Conservation (phyloP, 2,888 invertebrate species). For the Choristoneura rosaceana region DNA sequence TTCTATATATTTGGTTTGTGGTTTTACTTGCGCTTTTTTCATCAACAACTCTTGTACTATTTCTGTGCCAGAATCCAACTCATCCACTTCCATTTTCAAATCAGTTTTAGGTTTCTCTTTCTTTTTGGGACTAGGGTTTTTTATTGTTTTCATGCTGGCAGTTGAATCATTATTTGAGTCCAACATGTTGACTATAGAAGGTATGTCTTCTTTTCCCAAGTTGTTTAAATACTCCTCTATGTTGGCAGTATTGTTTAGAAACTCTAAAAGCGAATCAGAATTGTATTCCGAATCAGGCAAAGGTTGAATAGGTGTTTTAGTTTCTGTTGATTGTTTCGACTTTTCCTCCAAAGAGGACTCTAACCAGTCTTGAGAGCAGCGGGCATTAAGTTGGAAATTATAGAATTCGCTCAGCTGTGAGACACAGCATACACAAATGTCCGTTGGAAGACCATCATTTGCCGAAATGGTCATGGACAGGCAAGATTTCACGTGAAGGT, state of each 20-base stretch:
- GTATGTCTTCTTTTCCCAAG: constrained; percentile 79
- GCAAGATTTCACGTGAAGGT: constrained; percentile 74
- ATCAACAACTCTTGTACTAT: constrained; percentile 69
- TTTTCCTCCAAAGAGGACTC: constrained; percentile 69
- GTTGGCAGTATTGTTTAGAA: constrained; percentile 78
- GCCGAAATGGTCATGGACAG: constrained; percentile 64
- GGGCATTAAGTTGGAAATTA: constrained; percentile 77
- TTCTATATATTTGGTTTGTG: constrained; percentile 44
- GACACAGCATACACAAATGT: constrained; percentile 72
- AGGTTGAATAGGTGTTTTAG: constrained; percentile 72
- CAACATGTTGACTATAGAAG: constrained; percentile 75
- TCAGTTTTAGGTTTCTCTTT: constrained; percentile 55
- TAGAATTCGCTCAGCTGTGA: constrained; percentile 75
- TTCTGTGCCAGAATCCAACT: constrained; percentile 73
- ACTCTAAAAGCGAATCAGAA: constrained; percentile 78
- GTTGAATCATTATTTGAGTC: constrained; percentile 67
- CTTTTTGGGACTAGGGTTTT: constrained; percentile 70
- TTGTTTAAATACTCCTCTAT: constrained; percentile 78
- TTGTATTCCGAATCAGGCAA: constrained; percentile 80
- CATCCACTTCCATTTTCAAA: constrained; percentile 73
- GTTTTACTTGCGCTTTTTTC: constrained; percentile 56
- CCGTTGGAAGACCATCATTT: constrained; percentile 71
- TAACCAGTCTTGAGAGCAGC: constrained; percentile 79
- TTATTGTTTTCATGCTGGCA: constrained; percentile 58
- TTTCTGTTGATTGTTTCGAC: constrained; percentile 63